Evolutionary conservation across 2,888 invertebrate genomes (phyloP).

Genomic region (Anaspis maculata): DNA sequence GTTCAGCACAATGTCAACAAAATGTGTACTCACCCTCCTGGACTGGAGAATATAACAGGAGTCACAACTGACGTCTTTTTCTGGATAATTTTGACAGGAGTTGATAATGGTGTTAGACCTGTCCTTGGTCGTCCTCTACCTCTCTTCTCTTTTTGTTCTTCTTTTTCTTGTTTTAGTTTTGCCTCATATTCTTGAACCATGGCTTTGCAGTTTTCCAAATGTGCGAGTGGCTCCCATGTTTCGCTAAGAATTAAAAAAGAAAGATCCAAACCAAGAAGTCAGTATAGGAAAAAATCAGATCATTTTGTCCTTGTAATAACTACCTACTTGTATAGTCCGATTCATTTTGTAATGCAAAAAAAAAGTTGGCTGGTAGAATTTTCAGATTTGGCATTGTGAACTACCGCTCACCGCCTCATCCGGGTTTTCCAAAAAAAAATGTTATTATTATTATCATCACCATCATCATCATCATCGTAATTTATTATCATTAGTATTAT

Average conservation of each 20-base stretch:
- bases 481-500: too few species aligned
- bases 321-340: too few species aligned
- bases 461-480: too few species aligned
- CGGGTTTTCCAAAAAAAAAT: too few species aligned
- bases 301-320: too few species aligned
- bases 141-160: slow-evolving; percentile 34
- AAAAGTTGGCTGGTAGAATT: too few species aligned
- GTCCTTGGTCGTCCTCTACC: slow-evolving; percentile 17
- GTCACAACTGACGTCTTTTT: slow-evolving; percentile 2
- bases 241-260: slow-evolving; percentile 48
- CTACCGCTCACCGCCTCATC: too few species aligned
- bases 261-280: slow-evolving; percentile 5
- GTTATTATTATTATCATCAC: too few species aligned
- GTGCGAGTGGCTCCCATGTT: slow-evolving; percentile 76
- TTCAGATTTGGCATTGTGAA: too few species aligned
- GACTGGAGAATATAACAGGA: slow-evolving; percentile 13
- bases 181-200: slow-evolving; percentile 74
- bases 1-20: too few species aligned
- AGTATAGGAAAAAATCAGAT: slow-evolving; percentile 6
- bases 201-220: slow-evolving; percentile 68
- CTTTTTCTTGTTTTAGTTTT: slow-evolving; percentile 65
- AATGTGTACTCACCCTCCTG: slow-evolving; percentile 28
- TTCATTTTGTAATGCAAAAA: too few species aligned
- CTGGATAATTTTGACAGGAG: slow-evolving; percentile 6
- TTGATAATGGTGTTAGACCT: too few species aligned